These are phyloP conservation scores for Ranitomeya imitator DNA, from an alignment of 2,113 vertebrate genomes.

Conservation along the genomic window DNA sequence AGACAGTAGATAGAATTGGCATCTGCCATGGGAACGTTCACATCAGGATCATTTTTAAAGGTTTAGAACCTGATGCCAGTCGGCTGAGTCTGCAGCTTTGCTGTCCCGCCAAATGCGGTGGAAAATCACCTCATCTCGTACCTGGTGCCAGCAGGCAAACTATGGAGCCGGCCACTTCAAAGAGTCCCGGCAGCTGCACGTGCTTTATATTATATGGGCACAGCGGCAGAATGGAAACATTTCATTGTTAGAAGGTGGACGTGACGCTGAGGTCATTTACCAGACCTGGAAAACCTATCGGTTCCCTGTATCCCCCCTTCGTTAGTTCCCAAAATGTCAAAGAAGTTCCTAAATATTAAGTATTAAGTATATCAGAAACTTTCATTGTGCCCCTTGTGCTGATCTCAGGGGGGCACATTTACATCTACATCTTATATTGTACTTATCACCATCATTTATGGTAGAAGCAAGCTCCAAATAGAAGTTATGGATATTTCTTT, in stretches of 20 bases:
- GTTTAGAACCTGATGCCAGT: slow-evolving; percentile 6
- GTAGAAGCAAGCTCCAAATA: too few relatives aligned
- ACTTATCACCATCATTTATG: too few relatives aligned
- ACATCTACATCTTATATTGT: too few relatives aligned
- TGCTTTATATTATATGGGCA: neutral
- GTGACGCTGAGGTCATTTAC: neutral
- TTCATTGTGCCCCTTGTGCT: too few relatives aligned
- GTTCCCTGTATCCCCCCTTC: neutral
- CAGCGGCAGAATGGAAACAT: neutral
- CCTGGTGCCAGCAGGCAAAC: slow-evolving; percentile 10
- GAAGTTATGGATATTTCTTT: too few relatives aligned
- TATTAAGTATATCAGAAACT: too few relatives aligned
- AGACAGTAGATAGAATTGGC: slow-evolving; percentile 3
- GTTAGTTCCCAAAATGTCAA: neutral
- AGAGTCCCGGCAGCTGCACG: neutral
- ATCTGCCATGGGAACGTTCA: neutral
- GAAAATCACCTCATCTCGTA: slow-evolving; percentile 33
- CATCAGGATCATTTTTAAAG: neutral
- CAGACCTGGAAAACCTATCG: neutral
- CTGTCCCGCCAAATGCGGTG: neutral
- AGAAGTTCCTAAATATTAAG: too few relatives aligned
- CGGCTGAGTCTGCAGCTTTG: neutral
- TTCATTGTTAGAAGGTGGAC: neutral
- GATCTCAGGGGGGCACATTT: too few relatives aligned
- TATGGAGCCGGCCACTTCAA: neutral